Conservation (phyloP, 2,797 vertebrate genomes). For the Erpetoichthys calabaricus region DNA sequence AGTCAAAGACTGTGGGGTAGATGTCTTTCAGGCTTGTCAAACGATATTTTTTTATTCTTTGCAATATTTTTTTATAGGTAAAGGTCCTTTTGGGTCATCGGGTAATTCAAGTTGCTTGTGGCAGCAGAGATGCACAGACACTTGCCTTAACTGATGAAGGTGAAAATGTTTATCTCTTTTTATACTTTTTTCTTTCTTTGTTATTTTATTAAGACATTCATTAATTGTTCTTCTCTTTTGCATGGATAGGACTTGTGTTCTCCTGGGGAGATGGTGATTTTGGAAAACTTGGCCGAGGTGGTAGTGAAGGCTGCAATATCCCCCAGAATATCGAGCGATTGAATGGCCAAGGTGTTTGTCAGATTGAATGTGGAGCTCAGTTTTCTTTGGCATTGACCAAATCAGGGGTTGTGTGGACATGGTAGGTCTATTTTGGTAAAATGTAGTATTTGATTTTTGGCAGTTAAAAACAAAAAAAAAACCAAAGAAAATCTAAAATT, state of each 20-base stretch:
- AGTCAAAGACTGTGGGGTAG: no score
- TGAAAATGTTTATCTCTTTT: conserved; percentile 22
- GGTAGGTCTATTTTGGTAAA: conserved; percentile 44
- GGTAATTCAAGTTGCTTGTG: conserved; percentile 93
- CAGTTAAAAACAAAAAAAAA: no score
- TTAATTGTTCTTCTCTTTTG: background rate
- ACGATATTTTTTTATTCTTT: no score
- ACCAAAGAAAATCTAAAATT: no score
- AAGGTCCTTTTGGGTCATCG: conserved; percentile 91
- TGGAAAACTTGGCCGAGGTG: conserved; percentile 88
- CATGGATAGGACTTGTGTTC: conserved; percentile 74
- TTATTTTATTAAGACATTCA: background rate
- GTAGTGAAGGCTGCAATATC: conserved; percentile 94
- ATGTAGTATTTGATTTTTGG: no score
- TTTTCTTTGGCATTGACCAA: conserved; percentile 94
- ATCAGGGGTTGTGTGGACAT: conserved; percentile 97
- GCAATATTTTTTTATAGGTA: conserved; percentile 47
- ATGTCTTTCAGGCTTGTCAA: no score
- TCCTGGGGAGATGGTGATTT: conserved; percentile 98
- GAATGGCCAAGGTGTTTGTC: conserved; percentile 86
- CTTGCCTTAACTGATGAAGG: conserved; percentile 93
- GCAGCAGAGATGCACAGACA: conserved; percentile 92
- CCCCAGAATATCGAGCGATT: conserved; percentile 95
- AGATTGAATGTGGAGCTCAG: conserved; percentile 95
- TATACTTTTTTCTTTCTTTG: background rate